Conservation (phyloP, 2,113 vertebrate genomes). For the Campylorhamphus procurvoides region DNA sequence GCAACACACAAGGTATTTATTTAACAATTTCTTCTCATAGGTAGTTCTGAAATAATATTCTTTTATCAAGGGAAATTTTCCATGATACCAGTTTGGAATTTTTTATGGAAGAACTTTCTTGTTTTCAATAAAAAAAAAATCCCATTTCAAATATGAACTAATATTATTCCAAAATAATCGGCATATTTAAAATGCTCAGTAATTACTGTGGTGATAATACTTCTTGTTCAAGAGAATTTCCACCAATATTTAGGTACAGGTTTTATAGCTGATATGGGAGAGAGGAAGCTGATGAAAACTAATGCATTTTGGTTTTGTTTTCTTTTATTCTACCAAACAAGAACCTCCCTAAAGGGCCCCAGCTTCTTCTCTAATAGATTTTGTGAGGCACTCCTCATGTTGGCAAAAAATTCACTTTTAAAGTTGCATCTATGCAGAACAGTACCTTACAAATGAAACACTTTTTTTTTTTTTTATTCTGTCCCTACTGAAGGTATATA, state of each 20-base stretch:
- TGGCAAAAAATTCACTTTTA: neutral
- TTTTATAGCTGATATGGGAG: neutral
- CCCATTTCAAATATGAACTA: neutral
- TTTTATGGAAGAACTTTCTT: neutral
- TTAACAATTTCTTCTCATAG: neutral
- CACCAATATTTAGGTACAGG: rapidly evolving
- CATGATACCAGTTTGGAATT: neutral
- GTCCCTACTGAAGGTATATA: neutral
- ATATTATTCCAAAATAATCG: neutral
- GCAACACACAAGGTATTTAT: neutral
- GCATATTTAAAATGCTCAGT: neutral
- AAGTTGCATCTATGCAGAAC: neutral
- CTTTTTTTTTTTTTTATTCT: no score
- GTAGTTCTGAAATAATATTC: neutral
- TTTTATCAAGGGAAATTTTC: neutral
- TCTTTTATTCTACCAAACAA: rapidly evolving
- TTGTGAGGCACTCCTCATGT: neutral
- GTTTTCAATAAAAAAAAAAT: neutral
- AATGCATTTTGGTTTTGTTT: neutral
- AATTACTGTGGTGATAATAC: neutral
- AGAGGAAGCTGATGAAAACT: neutral
- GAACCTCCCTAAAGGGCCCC: rapidly evolving
- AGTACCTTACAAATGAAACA: neutral
- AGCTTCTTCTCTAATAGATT: neutral
- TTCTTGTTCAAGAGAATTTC: neutral